Percentiles rank a stretch among this genome's conserved stretches.
Conservation (phyloP, 2,113 vertebrate species). For the Chlorodrepanis virens region DNA sequence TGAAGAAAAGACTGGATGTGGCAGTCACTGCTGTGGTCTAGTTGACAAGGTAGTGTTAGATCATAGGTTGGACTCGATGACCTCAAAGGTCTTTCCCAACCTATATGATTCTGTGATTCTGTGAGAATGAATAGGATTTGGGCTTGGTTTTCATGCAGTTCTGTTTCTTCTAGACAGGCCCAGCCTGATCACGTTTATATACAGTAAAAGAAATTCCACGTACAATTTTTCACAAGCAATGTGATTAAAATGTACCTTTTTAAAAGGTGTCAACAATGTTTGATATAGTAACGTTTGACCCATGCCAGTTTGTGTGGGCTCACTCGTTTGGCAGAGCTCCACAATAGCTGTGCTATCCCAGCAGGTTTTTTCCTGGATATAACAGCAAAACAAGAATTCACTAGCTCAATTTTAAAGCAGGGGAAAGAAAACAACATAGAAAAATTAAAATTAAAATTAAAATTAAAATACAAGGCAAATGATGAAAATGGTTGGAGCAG, state of each 20-base stretch:
- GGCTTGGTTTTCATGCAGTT: not conserved
- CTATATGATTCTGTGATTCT: not conserved
- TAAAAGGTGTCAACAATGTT: not conserved
- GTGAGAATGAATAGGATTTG: not conserved
- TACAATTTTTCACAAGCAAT: not conserved
- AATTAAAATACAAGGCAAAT: not conserved
- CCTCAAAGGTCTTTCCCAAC: not conserved
- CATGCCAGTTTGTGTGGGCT: not conserved
- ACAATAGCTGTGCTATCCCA: not conserved
- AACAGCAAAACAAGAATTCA: not conserved
- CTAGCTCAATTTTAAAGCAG: not conserved
- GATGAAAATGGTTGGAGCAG: not conserved
- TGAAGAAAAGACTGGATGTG: not conserved
- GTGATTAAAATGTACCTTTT: not conserved
- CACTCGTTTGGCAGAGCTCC: not conserved
- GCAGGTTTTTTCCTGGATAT: not conserved
- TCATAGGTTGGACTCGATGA: not conserved
- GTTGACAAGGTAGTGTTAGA: not conserved
- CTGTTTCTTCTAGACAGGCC: not conserved
- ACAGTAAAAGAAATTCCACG: not conserved
- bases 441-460: not conserved
- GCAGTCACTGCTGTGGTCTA: not conserved
- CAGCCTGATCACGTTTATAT: not conserved
- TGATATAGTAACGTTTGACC: not conserved
- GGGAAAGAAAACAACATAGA: not conserved